A percentile compares a stretch with the other conserved stretches of the same genome.
These are phyloP conservation scores for Morpho helenor DNA, from an alignment of 2,888 invertebrate species.

Conservation along the genomic window DNA sequence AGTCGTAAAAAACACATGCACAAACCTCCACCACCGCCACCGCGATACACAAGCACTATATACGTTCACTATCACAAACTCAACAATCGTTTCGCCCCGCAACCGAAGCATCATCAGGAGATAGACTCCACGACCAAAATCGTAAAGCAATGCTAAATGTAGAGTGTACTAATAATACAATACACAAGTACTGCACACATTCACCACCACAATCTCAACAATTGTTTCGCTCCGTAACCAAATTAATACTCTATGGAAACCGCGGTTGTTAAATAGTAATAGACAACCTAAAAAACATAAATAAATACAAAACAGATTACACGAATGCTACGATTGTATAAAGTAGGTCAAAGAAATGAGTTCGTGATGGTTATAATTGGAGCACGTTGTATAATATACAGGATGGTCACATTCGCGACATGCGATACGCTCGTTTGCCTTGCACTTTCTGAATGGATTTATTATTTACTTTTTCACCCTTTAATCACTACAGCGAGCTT, in stretches of 20 bases:
- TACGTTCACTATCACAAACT: too few species aligned
- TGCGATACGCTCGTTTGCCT: slow-evolving; percentile 49
- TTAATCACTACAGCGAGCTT: slow-evolving; percentile 4
- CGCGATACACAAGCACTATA: too few species aligned
- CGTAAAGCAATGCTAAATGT: too few species aligned
- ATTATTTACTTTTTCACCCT: slow-evolving; percentile 11
- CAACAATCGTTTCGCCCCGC: too few species aligned
- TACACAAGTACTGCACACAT: too few species aligned
- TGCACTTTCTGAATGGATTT: slow-evolving; percentile 16
- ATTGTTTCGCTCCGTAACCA: too few species aligned
- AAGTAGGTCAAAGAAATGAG: slow-evolving; percentile 10
- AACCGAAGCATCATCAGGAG: too few species aligned
- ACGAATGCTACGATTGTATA: slow-evolving; percentile 5
- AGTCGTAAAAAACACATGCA: too few species aligned
- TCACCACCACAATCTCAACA: too few species aligned
- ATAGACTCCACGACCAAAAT: too few species aligned
- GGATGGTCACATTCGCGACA: slow-evolving; percentile 33
- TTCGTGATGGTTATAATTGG: slow-evolving; percentile 21
- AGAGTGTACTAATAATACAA: too few species aligned
- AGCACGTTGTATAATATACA: slow-evolving; percentile 19
- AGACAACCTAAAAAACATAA: background rate
- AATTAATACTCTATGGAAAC: background rate
- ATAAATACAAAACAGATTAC: background rate
- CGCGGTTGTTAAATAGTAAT: background rate
- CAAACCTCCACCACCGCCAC: too few species aligned